These are phyloP conservation scores for Pantelozetes paolii DNA, from an alignment of 2,888 invertebrate species.

Conservation along the genomic window DNA sequence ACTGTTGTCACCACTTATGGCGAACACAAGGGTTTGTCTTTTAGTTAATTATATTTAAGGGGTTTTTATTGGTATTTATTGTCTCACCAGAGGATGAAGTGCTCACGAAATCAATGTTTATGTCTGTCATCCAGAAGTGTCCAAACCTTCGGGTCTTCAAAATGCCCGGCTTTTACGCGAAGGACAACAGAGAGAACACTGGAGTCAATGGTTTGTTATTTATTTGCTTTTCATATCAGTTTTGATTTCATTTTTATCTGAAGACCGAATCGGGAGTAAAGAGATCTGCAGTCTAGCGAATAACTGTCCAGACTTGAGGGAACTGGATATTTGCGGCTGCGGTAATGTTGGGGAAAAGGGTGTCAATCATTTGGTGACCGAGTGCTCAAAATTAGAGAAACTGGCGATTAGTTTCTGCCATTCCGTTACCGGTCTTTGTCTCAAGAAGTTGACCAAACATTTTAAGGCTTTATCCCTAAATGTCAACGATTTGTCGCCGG, in stretches of 20 bases:
- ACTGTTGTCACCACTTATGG: not conserved
- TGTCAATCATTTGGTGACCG: not conserved
- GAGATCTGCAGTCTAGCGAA: not conserved
- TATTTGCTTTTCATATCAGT: not conserved
- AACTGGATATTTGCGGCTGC: slow-evolving; percentile 34
- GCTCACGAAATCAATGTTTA: not conserved
- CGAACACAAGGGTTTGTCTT: not conserved
- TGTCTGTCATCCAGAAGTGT: not conserved
- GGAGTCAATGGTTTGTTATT: not conserved
- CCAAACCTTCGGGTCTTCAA: slow-evolving; percentile 24
- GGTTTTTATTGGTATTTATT: not conserved
- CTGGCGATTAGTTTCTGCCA: slow-evolving; percentile 14
- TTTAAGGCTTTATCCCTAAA: not conserved
- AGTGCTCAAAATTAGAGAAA: slow-evolving; percentile 3
- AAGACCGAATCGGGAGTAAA: not conserved
- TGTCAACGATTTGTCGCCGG: slow-evolving; percentile 7
- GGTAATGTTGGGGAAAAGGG: not conserved
- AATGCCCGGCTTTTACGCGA: slow-evolving; percentile 27
- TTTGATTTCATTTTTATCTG: not conserved
- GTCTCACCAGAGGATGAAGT: not conserved
- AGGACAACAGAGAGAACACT: not conserved
- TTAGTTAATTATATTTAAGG: not conserved
- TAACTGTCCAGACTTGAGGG: not conserved
- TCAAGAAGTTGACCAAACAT: not conserved
- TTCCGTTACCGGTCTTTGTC: not conserved